Percentiles rank a stretch among this genome's conserved stretches.
Evolutionary conservation across 2,888 invertebrate genomes (phyloP).

Genomic region (Phlogophora meticulosa): DNA sequence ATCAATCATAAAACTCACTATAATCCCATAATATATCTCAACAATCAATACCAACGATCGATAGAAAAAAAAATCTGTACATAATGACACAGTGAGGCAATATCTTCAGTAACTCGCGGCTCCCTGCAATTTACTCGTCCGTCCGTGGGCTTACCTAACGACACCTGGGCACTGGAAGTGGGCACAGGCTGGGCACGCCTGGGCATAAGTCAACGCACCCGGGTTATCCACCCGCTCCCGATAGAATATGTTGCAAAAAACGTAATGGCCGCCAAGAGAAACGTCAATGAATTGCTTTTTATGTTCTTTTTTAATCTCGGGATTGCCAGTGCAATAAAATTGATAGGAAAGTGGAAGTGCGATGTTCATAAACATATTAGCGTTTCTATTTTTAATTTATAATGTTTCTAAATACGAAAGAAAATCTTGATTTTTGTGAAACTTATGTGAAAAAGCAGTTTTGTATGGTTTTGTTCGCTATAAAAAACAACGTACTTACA

Average conservation of each 20-base stretch:
- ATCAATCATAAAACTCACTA: constrained; percentile 50
- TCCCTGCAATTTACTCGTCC: constrained; percentile 58
- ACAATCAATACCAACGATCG: constrained; percentile 44
- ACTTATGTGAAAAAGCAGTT: constrained; percentile 8
- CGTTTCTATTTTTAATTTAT: constrained; percentile 5
- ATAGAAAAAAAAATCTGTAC: constrained; percentile 41
- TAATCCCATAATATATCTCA: constrained; percentile 31
- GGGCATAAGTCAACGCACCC: constrained; percentile 60
- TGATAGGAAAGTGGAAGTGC: constrained; percentile 10
- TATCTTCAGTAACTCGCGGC: constrained; percentile 45
- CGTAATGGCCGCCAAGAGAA: constrained; percentile 49
- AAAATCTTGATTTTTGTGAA: constrained; percentile 25
- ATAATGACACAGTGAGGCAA: constrained; percentile 60
- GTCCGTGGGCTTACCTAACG: constrained; percentile 26
- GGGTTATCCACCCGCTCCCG: constrained; percentile 59
- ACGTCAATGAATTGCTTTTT: constrained; percentile 55
- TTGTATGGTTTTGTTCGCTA: constrained; percentile 37
- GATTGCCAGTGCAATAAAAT: constrained; percentile 26
- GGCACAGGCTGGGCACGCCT: constrained; percentile 42
- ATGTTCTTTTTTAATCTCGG: constrained; percentile 29
- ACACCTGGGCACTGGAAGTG: constrained; percentile 55
- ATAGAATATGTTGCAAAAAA: constrained; percentile 61
- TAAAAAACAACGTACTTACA: constrained; percentile 9
- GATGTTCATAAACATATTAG: constrained; percentile 25
- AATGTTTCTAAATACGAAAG: constrained; percentile 5